A percentile compares a stretch with the other conserved stretches of the same genome.
phyloP scores from a whole-genome alignment of 1,140 invertebrate species.

The Aphidius ervi region DNA sequence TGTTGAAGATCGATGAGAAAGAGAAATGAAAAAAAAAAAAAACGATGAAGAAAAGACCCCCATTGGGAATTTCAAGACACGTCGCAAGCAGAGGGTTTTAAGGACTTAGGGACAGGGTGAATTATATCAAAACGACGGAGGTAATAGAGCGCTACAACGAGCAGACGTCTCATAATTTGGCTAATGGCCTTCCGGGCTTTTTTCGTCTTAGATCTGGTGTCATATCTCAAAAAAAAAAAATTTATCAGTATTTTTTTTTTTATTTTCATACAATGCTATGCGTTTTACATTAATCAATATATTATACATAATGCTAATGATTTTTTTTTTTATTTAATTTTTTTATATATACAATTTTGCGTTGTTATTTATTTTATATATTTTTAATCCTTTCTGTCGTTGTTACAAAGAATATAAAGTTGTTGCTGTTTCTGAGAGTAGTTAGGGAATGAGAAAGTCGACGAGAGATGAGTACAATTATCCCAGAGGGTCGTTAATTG shows the following conservation, averaged over 20 bases:
- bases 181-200: conserved; percentile 43
- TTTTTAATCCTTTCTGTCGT: too few relatives aligned
- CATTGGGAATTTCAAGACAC: too few relatives aligned
- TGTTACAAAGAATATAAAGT: too few relatives aligned
- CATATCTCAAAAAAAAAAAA: neutral
- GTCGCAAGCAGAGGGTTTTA: neutral
- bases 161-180: conserved; percentile 50
- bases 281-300: too few relatives aligned
- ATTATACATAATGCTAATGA: too few relatives aligned
- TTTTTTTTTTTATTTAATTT: too few relatives aligned
- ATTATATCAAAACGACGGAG: conserved; percentile 31
- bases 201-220: conserved; percentile 5
- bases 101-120: neutral
- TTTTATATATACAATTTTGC: too few relatives aligned
- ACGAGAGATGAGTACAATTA: conserved; percentile 22
- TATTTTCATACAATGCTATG: too few relatives aligned
- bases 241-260: too few relatives aligned
- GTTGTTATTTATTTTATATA: too few relatives aligned
- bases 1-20: conserved; percentile 28
- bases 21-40: neutral
- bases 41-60: neutral
- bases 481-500: conserved; percentile 25
- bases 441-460: neutral
- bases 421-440: too few relatives aligned
- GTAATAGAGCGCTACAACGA: conserved; percentile 49